phyloP scores from a whole-genome alignment of 2,888 invertebrate genomes.

The Drosophila rubida region DNA sequence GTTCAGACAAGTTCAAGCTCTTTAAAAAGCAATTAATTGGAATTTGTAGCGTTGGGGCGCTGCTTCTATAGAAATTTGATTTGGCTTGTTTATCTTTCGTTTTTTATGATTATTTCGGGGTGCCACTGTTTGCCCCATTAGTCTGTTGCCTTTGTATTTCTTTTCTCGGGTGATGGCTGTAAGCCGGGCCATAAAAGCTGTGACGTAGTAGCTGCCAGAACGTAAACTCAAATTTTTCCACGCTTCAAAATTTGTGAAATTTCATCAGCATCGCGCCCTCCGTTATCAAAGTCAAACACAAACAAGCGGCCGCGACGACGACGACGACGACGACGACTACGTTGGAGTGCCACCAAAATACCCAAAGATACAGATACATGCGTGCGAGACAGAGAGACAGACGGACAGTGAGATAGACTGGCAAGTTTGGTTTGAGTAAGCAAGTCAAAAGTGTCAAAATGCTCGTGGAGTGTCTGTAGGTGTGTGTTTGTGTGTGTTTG shows the following conservation, averaged over 20 bases:
- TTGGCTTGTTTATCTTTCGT: not conserved
- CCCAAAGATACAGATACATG: conserved; percentile 20
- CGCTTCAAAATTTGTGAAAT: conserved; percentile 64
- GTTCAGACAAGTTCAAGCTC: too few relatives aligned
- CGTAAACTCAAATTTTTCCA: conserved; percentile 67
- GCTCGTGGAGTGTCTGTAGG: conserved; percentile 2
- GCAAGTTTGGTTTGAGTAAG: conserved; percentile 7
- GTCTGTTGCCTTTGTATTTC: conserved; percentile 3
- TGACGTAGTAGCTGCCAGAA: conserved; percentile 61
- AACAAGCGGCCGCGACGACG: conserved; percentile 21
- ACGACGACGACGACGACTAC: not conserved
- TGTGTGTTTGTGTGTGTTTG: too few relatives aligned
- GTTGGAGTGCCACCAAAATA: conserved; percentile 9
- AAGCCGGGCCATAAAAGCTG: conserved; percentile 54
- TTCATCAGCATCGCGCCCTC: conserved; percentile 58
- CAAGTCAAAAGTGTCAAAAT: conserved; percentile 35
- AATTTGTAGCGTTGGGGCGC: too few relatives aligned
- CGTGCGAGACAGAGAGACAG: conserved; percentile 13
- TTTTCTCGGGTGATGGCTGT: conserved; percentile 8
- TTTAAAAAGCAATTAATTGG: too few relatives aligned
- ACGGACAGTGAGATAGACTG: conserved; percentile 6
- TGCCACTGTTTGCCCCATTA: conserved; percentile 7
- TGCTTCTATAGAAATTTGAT: conserved; percentile 3
- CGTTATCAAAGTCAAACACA: conserved; percentile 61
- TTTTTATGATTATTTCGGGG: not conserved